Evolutionary conservation across 2,113 vertebrate species (phyloP).

Genomic region (Pseudois nayaur): DNA sequence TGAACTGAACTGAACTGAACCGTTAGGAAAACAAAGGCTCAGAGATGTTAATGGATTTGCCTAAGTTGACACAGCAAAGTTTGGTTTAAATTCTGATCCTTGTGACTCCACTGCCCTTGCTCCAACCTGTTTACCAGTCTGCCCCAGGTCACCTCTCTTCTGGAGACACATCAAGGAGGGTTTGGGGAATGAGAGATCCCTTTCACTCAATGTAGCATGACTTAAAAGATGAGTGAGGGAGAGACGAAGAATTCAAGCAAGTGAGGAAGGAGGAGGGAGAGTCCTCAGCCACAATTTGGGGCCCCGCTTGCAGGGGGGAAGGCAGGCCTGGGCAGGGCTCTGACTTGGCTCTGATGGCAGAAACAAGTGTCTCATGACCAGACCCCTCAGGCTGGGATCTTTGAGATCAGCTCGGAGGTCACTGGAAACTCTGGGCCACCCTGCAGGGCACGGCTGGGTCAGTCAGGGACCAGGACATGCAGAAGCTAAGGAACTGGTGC

Average conservation of each 20-base stretch:
- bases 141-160: background rate
- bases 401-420: background rate
- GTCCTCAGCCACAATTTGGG: background rate
- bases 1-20: no score
- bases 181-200: slow-evolving; percentile 23
- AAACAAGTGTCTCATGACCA: background rate
- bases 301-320: background rate
- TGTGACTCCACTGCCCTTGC: background rate
- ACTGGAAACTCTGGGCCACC: fast-evolving
- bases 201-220: background rate
- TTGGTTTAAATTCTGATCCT: background rate
- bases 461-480: background rate
- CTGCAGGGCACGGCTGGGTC: background rate
- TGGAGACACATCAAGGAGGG: background rate
- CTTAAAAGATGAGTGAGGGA: background rate
- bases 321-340: background rate
- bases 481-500: background rate
- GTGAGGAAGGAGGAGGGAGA: background rate
- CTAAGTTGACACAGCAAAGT: background rate
- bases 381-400: background rate
- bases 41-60: background rate
- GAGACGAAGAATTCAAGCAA: background rate
- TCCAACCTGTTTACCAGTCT: background rate
- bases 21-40: background rate
- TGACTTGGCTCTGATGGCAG: background rate